Conservation (phyloP, 2,797 vertebrate species). For the Paratrypauchen microcephalus region DNA sequence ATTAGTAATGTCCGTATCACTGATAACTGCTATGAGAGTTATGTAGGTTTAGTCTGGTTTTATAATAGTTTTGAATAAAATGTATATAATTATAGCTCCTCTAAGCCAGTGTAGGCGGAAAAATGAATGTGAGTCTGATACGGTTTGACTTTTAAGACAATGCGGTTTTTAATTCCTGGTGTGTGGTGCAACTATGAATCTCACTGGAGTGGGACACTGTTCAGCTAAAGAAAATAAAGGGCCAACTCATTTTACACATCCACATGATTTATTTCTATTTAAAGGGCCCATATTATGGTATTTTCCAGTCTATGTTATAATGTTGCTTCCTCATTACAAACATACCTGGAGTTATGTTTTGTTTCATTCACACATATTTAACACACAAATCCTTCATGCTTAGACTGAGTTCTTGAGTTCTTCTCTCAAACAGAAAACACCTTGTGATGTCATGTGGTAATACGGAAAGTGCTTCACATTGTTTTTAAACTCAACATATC, state of each 20-base stretch:
- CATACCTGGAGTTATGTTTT: no score
- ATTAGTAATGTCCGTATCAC: conserved; percentile 10
- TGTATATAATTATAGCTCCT: conserved; percentile 44
- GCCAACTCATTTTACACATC: conserved; percentile 17
- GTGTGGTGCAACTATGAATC: conserved; percentile 55
- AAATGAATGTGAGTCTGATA: conserved; percentile 52
- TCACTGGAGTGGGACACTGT: conserved; percentile 26
- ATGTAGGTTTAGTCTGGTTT: conserved; percentile 18
- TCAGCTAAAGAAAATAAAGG: conserved; percentile 29
- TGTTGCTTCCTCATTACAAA: no score
- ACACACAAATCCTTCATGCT: no score
- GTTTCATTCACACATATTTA: no score
- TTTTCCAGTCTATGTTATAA: no score
- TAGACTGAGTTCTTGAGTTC: no score
- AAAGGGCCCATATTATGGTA: neutral
- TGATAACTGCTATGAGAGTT: conserved; percentile 18
- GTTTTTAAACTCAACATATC: no score
- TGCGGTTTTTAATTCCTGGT: conserved; percentile 55
- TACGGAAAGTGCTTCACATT: no score
- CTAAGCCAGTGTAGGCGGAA: conserved; percentile 40
- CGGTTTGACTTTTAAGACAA: conserved; percentile 57
- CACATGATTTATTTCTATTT: conserved; percentile 6
- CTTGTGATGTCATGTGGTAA: no score
- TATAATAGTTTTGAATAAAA: conserved; percentile 43
- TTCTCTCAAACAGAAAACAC: no score